Conservation (phyloP, 92 coral and sea anemone genomes). For the Micromussa lordhowensis region DNA sequence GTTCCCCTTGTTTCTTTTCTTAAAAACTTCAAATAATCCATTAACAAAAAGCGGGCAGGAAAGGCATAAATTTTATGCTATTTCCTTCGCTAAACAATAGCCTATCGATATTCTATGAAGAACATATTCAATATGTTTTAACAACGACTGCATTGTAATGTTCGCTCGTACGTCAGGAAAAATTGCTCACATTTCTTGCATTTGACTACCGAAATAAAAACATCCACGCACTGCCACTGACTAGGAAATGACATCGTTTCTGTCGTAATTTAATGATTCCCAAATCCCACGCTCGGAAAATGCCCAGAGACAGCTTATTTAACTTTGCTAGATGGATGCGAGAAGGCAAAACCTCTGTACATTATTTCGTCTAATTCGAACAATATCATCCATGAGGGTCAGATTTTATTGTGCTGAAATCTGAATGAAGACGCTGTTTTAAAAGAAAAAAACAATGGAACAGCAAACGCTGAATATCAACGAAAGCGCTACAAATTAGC, state of each 20-base stretch:
- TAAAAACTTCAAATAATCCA: neutral
- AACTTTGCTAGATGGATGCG: neutral
- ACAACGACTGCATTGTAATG: slow-evolving; percentile 12
- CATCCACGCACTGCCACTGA: neutral
- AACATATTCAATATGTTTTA: neutral
- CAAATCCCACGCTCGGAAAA: neutral
- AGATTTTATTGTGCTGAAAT: neutral
- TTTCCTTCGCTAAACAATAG: slow-evolving; percentile 1
- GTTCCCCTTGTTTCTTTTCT: neutral
- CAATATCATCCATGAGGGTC: neutral
- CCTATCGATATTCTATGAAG: neutral
- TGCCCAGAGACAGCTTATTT: neutral
- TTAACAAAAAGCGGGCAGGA: neutral
- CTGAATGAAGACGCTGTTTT: neutral
- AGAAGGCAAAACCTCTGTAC: neutral
- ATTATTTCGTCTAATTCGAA: neutral
- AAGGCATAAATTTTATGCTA: neutral
- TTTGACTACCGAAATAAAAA: neutral
- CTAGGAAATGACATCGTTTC: neutral
- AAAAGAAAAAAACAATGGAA: neutral
- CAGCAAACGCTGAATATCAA: neutral
- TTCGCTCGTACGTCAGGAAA: neutral
- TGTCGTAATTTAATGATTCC: neutral
- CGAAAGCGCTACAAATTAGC: slow-evolving; percentile 8
- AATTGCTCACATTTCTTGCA: slow-evolving; percentile 6